Base-by-base conservation (phyloP, 2,797 vertebrate species). In the Florisuga fusca region DNA sequence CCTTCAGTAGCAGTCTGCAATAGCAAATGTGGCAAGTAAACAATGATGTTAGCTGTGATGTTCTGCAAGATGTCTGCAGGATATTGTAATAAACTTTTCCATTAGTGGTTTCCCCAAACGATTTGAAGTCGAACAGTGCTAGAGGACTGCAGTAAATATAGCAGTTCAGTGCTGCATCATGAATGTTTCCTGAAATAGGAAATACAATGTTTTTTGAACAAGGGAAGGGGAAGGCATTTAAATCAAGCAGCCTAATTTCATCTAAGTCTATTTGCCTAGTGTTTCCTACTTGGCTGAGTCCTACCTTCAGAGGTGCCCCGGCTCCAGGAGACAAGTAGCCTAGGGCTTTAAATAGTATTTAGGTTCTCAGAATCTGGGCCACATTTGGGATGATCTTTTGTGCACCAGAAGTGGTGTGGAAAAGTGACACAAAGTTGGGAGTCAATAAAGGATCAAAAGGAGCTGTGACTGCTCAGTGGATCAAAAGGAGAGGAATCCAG, bases 1-100 rank as follows among this genome's bases (percentile, higher is more conserved):
- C 74, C 53, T 89, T 62, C 57, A 43, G 61, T 79, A 82, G 74
- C 68, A 19, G 31, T 29, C 64, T 89, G 43, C 62, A 84, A 31
- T 33, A 61, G 51, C 33, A 80, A 68, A 57, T 78, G 64, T 57
- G 73, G 46, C 41, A 83, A 92, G 78, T 85, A 87, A 93, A 83
- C 75, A 74, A 46, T 55, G 68, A 82, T 43, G 51, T 68, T 83
- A 58, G 64, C 68, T 74, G 64, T 69, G 68, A 67, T 71, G 53
- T 87, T 93, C 72, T 82, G 55, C 16, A 57, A 72, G 83, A 41
- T 88, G 68, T 69, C 63, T 96, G 84, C 77, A 82, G 55, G 41
- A 87, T 85, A 83, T 57, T 84, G 66, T 62, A 85, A 83, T 87
- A 82, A 82, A 90, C 59, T 74, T 90, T 93, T 77, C 73, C 46